Conservation (phyloP, 1,140 invertebrate genomes). For the Meloidogyne hapla region DNA sequence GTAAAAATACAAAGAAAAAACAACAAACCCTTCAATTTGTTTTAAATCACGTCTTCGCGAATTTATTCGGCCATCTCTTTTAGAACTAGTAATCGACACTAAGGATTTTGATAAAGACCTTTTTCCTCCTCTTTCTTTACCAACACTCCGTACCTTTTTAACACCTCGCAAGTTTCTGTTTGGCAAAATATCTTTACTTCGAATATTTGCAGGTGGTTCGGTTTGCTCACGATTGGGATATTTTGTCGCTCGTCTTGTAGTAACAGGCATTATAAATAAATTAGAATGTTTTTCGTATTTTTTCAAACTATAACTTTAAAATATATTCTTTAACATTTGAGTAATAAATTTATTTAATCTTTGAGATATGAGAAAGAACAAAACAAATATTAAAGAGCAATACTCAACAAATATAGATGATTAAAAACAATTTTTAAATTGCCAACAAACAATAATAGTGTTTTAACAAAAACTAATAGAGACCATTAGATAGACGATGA, state of each 20-base stretch:
- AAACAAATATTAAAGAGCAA: too few species aligned
- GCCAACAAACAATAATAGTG: too few species aligned
- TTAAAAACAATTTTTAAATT: too few species aligned
- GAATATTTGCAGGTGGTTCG: background rate
- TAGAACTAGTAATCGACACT: constrained; percentile 7
- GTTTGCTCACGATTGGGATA: background rate
- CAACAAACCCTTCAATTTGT: background rate
- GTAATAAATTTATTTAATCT: background rate
- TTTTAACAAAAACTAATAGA: too few species aligned
- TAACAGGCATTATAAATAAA: background rate
- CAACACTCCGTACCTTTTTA: background rate
- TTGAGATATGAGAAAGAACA: background rate
- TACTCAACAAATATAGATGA: too few species aligned
- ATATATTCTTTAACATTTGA: background rate
- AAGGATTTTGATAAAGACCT: background rate
- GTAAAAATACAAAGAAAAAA: background rate
- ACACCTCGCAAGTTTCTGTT: background rate
- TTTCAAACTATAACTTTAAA: background rate
- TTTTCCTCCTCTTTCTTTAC: background rate
- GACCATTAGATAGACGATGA: too few species aligned
- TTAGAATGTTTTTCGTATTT: background rate
- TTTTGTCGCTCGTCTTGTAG: background rate
- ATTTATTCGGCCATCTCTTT: background rate
- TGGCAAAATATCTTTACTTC: background rate
- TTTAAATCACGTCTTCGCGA: background rate